Percentiles rank a stretch among this genome's conserved stretches.
phyloP scores from a whole-genome alignment of 2,888 invertebrate genomes.

The Mythimna albipuncta region DNA sequence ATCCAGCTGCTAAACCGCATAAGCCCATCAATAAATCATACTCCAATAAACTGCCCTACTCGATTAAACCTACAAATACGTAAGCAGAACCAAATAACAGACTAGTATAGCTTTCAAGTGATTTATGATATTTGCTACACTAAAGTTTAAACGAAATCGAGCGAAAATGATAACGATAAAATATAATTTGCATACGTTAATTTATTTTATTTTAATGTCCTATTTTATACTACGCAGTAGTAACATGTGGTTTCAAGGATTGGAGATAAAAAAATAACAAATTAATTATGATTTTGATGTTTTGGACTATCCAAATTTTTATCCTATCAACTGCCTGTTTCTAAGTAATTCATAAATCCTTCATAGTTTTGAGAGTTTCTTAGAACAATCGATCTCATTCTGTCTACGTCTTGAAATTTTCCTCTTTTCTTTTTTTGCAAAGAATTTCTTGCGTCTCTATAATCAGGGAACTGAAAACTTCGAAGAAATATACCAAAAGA shows the following conservation, averaged over 20 bases:
- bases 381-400: neutral
- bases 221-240: conserved; percentile 39
- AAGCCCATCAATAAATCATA: conserved; percentile 40
- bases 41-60: conserved; percentile 31
- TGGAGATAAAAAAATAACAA: conserved; percentile 5
- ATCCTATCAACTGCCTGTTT: neutral
- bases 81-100: conserved; percentile 36
- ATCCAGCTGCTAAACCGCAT: conserved; percentile 23
- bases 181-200: conserved; percentile 44
- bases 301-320: neutral
- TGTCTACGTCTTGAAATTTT: neutral
- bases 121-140: conserved; percentile 49
- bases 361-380: neutral
- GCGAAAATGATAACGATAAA: conserved; percentile 45
- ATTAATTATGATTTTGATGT: neutral
- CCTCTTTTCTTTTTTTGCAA: neutral
- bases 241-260: conserved; percentile 24
- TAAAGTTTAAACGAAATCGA: conserved; percentile 46
- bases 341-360: neutral
- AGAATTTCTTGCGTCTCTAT: neutral
- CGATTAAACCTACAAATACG: conserved; percentile 31
- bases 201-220: conserved; percentile 42
- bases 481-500: neutral
- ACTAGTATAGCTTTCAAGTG: conserved; percentile 36
- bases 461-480: neutral